Evolutionary conservation across 2,797 vertebrate species (phyloP).

Genomic region (Syndactyla subalaris): DNA sequence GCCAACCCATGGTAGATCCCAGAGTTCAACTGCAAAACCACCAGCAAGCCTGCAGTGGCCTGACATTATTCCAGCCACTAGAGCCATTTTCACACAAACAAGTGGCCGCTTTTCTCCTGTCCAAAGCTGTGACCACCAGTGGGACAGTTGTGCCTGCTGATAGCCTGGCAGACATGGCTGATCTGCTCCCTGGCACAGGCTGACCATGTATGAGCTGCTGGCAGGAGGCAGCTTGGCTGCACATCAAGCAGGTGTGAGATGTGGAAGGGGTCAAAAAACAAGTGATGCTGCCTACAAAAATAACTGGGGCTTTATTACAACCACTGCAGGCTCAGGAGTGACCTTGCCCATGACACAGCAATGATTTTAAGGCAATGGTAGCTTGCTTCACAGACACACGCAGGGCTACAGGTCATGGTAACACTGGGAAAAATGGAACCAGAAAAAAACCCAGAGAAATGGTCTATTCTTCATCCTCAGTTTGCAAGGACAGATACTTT

Average conservation of each 20-base stretch:
- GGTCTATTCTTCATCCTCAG: neutral
- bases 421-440: neutral
- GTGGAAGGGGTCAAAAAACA: neutral
- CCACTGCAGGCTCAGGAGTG: neutral
- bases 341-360: neutral
- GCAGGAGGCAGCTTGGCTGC: neutral
- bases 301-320: neutral
- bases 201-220: neutral
- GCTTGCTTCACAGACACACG: rapidly evolving
- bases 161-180: neutral
- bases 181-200: neutral
- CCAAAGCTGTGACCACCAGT: neutral
- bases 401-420: neutral
- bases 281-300: neutral
- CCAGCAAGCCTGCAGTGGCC: neutral
- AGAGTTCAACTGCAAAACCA: neutral
- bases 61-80: neutral
- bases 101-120: neutral
- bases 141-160: neutral
- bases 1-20: neutral
- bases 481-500: neutral
- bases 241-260: neutral
- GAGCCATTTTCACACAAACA: neutral
- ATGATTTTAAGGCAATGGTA: neutral
- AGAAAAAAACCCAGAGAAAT: neutral